Conservation (phyloP, 1,140 invertebrate species). For the Teleogryllus occipitalis region DNA sequence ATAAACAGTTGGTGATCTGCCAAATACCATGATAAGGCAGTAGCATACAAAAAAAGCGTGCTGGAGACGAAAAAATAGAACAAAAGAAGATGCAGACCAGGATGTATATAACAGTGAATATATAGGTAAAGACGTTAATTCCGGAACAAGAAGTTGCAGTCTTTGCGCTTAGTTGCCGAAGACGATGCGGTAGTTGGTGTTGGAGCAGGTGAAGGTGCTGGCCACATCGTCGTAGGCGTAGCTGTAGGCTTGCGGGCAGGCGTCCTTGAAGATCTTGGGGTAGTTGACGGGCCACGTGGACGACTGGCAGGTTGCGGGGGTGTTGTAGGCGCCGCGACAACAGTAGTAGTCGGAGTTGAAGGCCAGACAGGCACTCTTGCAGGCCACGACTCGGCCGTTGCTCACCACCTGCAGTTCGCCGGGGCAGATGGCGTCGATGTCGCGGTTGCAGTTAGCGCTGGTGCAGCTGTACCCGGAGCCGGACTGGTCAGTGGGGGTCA, state of each 20-base stretch:
- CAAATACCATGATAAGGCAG: too few relatives aligned
- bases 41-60: too few relatives aligned
- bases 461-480: slow-evolving; percentile 33
- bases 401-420: slow-evolving; percentile 27
- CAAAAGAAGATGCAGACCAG: too few relatives aligned
- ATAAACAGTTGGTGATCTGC: too few relatives aligned
- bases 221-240: slow-evolving; percentile 39
- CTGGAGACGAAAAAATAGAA: too few relatives aligned
- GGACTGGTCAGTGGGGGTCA: slow-evolving; percentile 24
- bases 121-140: too few relatives aligned
- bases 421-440: slow-evolving; percentile 36
- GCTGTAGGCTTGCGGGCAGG: slow-evolving; percentile 39
- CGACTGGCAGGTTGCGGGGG: slow-evolving; percentile 33
- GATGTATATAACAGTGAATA: too few relatives aligned
- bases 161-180: neutral
- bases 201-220: slow-evolving; percentile 35
- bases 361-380: slow-evolving; percentile 39
- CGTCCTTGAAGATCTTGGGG: slow-evolving; percentile 36
- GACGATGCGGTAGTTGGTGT: slow-evolving; percentile 19
- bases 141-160: too few relatives aligned
- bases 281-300: slow-evolving; percentile 35
- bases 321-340: slow-evolving; percentile 34
- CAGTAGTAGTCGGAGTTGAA: slow-evolving; percentile 41
- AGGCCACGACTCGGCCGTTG: slow-evolving; percentile 31
- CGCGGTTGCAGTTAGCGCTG: slow-evolving; percentile 32